Percentiles rank a stretch among this genome's conserved stretches.
Evolutionary conservation across 2,888 invertebrate species (phyloP).

Genomic region (Drosophila demipolita): DNA sequence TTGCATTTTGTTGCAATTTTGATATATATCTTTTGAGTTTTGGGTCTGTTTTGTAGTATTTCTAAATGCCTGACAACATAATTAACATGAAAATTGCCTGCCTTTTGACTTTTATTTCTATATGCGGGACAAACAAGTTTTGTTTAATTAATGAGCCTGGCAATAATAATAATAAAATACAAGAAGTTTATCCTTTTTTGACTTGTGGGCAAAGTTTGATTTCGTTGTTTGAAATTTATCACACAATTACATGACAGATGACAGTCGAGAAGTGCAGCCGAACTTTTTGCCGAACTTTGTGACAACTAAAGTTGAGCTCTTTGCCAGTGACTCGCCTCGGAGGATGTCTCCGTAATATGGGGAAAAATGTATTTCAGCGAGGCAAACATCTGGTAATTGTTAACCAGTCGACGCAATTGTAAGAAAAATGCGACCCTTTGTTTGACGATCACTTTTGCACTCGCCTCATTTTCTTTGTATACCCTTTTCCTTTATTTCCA

Average conservation of each 20-base stretch:
- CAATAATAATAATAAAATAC: constrained; percentile 17
- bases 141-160: constrained; percentile 57
- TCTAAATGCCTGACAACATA: constrained; percentile 68
- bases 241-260: constrained; percentile 75
- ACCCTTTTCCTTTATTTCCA: constrained; percentile 1
- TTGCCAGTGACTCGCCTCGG: constrained; percentile 17
- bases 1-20: constrained; percentile 39
- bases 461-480: constrained; percentile 28
- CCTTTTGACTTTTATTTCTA: constrained; percentile 15
- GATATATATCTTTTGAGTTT: constrained; percentile 8
- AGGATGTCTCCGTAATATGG: constrained; percentile 26
- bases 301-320: constrained; percentile 38
- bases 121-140: constrained; percentile 26
- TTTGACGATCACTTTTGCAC: constrained; percentile 47
- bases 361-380: constrained; percentile 42
- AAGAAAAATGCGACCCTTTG: constrained; percentile 76
- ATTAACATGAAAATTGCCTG: constrained; percentile 64
- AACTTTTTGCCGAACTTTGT: constrained; percentile 6
- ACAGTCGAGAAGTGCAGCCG: constrained; percentile 40
- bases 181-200: constrained; percentile 30
- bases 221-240: constrained; percentile 62
- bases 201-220: constrained; percentile 45
- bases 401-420: constrained; percentile 63
- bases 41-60: constrained; percentile 17
- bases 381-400: constrained; percentile 83